Evolutionary conservation across 1,140 invertebrate species (phyloP), one percentile per base, ranked within the genome.

Genomic region (Ditylenchus dipsaci): DNA sequence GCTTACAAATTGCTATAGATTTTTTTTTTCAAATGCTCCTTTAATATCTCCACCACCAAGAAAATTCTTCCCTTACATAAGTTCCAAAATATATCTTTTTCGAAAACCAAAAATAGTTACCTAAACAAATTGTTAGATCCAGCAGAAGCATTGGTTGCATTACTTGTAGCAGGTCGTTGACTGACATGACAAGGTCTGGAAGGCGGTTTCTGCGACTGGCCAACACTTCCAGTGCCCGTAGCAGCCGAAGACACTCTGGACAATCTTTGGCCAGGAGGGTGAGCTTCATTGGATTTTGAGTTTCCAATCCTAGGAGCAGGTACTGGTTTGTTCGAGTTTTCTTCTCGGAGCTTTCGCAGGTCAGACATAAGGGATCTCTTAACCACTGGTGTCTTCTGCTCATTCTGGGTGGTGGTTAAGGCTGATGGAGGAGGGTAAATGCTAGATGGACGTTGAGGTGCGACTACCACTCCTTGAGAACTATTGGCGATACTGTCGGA

Each of bases 291-390:
- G 23, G 8, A 21, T 53, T 3, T 3, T 8, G 49, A 3, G 3
- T 19, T 53, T 3, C n/a, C 23, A 53, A 26, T 3, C 8, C 49
- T 19, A 53, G 49, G 49, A 3, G 49, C n/a, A 19, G 49, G 33
- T 38, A 17, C 15, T 17, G 49, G 49, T 15, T 53, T 53, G 49
- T 53, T 53, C 1, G 15, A 19, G 23, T 53, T 53, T 53, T 53
- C 49, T 17, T 43, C 38, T 27, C 71, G 59, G 19, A 74, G 49
- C 30, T 65, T 43, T 13, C 65, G 66, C 42, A 74, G 53, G 33
- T 74, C 73, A 9, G 23, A 64, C 73, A 74, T 74, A 42, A 74
- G 56, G 21, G 71, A 74, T n/a, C 69, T 72, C 13, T 47, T 27
- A 13, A n/a, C 21, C 27, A 15, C 21, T 30, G 9, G 38, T 15